phyloP scores from a whole-genome alignment of 2,113 vertebrate species.

The Uropsilus gracilis region DNA sequence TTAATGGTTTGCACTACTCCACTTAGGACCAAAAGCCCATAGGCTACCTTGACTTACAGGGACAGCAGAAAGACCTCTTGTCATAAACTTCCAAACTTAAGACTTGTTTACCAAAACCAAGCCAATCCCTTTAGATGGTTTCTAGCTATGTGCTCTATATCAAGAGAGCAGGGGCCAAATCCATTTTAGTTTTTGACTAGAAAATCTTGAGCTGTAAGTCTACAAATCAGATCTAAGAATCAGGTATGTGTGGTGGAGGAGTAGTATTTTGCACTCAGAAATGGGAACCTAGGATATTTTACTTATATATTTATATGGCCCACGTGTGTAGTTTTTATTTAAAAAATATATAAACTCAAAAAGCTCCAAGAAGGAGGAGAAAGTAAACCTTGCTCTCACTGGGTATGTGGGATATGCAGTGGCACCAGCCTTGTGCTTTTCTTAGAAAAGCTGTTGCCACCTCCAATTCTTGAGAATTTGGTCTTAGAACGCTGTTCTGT shows the following conservation, averaged over 20 bases:
- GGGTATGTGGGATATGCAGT: too few relatives aligned
- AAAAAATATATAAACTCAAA: neutral
- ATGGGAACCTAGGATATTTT: slow-evolving; percentile 2
- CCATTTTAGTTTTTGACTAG: neutral
- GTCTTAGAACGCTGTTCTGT: neutral
- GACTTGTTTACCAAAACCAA: slow-evolving; percentile 14
- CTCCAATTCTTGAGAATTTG: neutral
- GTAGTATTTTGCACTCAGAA: slow-evolving; percentile 5
- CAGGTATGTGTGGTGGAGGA: neutral
- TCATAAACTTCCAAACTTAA: slow-evolving; percentile 16
- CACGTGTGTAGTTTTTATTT: neutral
- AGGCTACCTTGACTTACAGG: slow-evolving; percentile 5
- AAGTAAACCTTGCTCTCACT: neutral
- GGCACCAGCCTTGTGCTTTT: neutral
- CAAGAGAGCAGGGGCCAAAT: neutral
- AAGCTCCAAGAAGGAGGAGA: neutral
- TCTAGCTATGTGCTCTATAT: neutral
- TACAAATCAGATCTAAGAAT: neutral
- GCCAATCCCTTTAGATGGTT: neutral
- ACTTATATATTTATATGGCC: neutral
- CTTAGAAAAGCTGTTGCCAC: neutral
- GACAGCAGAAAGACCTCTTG: slow-evolving; percentile 37
- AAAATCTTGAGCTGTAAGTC: slow-evolving; percentile 24
- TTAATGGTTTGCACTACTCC: neutral
- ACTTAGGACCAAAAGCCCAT: neutral